Conservation (phyloP, 1,140 invertebrate species). For the Drosophila lacteicornis region DNA sequence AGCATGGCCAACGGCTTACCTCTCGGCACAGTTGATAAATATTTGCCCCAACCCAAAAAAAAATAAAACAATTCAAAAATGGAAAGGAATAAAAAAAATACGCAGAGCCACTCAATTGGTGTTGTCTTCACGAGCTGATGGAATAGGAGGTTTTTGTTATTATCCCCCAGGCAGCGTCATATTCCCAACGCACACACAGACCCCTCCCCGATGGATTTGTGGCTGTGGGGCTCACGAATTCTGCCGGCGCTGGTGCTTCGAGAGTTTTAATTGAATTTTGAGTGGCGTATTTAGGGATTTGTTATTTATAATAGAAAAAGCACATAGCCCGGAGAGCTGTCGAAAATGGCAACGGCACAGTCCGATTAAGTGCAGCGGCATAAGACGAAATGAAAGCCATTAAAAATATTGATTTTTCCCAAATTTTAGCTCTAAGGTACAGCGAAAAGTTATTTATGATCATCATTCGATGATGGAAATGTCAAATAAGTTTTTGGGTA, state of each 20-base stretch:
- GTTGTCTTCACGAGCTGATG: conserved; percentile 23
- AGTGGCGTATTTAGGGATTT: conserved; percentile 81
- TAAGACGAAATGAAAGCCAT: conserved; percentile 10
- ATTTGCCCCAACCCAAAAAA: conserved; percentile 25
- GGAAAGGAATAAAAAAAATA: conserved; percentile 37
- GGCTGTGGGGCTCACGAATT: conserved; percentile 57
- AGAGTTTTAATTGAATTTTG: conserved; percentile 83
- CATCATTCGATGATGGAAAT: neutral
- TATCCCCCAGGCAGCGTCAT: conserved; percentile 26
- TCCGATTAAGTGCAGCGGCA: conserved; percentile 33
- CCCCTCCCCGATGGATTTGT: conserved; percentile 58
- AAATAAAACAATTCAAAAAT: conserved; percentile 52
- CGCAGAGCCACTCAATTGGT: conserved; percentile 33
- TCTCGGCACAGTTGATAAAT: conserved; percentile 38
- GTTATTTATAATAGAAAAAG: conserved; percentile 80
- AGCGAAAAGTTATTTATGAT: neutral
- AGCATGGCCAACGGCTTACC: conserved; percentile 29
- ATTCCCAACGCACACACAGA: conserved; percentile 13
- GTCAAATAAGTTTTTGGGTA: neutral
- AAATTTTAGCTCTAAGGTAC: neutral
- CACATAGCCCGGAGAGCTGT: conserved; percentile 36
- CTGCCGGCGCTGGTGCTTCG: conserved; percentile 69
- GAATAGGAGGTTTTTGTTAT: conserved; percentile 37
- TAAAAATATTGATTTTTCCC: neutral
- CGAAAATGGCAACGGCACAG: conserved; percentile 38